These are phyloP conservation scores for Philopotamus ludificatus DNA, from an alignment of 1,140 invertebrate species.

Conservation along the genomic window DNA sequence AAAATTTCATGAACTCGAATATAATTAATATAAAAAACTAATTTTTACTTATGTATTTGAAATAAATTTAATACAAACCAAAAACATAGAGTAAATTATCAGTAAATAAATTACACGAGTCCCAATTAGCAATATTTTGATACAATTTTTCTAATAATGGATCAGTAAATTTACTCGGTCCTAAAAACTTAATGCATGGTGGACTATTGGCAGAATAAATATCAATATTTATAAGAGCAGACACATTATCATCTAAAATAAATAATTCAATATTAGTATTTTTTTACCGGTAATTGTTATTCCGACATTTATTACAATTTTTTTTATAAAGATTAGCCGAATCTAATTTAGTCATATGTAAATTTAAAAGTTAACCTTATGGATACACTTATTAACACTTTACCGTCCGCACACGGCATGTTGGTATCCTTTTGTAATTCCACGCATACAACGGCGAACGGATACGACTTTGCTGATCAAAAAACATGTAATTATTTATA, in stretches of 20 bases:
- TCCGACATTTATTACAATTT: too few species aligned
- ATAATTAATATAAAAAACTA: not conserved
- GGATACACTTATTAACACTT: too few species aligned
- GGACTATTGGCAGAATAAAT: slow-evolving; percentile 7
- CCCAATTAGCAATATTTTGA: slow-evolving; percentile 19
- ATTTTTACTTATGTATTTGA: not conserved
- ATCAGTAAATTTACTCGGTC: slow-evolving; percentile 16
- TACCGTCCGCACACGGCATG: too few species aligned
- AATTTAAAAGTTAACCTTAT: too few species aligned
- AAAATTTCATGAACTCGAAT: not conserved
- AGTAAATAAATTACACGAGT: slow-evolving; percentile 4
- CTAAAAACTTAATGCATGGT: slow-evolving; percentile 24
- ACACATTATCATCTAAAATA: slow-evolving; percentile 21
- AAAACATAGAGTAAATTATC: slow-evolving; percentile 24
- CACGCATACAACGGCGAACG: too few species aligned
- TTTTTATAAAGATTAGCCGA: not conserved
- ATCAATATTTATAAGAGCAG: slow-evolving; percentile 27
- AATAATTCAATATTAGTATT: not conserved
- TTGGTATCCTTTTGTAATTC: too few species aligned
- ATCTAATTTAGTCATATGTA: not conserved
- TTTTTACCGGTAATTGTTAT: too few species aligned
- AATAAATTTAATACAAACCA: slow-evolving; percentile 10
- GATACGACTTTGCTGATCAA: too few species aligned
- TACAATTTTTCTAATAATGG: slow-evolving; percentile 18
- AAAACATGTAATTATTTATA: too few species aligned